Conservation (phyloP, 1,140 invertebrate species). For the Eulimnadia texana region DNA sequence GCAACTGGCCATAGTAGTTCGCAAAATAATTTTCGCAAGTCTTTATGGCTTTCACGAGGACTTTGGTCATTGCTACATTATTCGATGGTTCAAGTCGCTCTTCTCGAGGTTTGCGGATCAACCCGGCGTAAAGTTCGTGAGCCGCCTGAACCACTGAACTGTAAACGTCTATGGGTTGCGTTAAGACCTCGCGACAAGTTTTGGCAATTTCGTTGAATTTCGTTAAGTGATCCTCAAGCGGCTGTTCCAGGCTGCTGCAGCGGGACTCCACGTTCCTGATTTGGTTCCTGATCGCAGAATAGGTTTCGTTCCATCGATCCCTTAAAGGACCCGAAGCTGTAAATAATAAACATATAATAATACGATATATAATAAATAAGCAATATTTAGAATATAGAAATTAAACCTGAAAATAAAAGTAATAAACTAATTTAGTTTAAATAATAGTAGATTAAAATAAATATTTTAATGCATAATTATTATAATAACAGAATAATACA, state of each 20-base stretch:
- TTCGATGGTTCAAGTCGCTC: not conserved
- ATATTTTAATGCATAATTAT: no score
- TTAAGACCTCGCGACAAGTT: not conserved
- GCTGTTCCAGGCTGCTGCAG: not conserved
- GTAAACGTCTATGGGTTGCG: not conserved
- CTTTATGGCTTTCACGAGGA: not conserved
- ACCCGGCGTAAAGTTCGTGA: not conserved
- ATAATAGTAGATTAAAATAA: no score
- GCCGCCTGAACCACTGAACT: not conserved
- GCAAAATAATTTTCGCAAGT: not conserved
- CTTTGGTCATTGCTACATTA: not conserved
- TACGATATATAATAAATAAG: no score
- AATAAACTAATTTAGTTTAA: no score
- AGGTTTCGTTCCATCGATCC: not conserved
- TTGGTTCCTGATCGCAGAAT: not conserved
- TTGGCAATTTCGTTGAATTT: not conserved
- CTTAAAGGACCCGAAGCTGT: not conserved
- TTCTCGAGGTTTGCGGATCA: not conserved
- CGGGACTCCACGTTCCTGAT: not conserved
- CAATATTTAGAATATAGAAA: no score
- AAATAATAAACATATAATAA: not conserved
- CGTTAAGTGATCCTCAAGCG: not conserved
- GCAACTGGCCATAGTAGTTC: not conserved
- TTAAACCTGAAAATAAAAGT: no score
- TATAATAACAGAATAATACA: no score